phyloP scores from a whole-genome alignment of 2,113 vertebrate species.

The Mola mola region DNA sequence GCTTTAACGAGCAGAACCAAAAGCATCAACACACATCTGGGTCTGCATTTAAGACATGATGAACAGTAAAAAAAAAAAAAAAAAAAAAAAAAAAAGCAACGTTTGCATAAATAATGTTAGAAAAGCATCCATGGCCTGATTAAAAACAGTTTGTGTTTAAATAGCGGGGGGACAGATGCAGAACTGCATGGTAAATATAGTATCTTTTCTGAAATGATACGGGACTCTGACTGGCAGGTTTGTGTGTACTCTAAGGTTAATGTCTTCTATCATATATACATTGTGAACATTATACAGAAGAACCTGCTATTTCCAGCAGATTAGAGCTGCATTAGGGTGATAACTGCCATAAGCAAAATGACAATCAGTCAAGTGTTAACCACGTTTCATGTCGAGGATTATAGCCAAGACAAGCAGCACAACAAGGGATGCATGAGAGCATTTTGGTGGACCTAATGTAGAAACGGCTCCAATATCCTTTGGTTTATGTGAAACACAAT shows the following conservation, averaged over 20 bases:
- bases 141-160: conserved; percentile 39
- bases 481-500: conserved; percentile 64
- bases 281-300: conserved; percentile 24
- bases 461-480: conserved; percentile 58
- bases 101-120: conserved; percentile 61
- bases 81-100: not conserved
- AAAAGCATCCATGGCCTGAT: conserved; percentile 50
- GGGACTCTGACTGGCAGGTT: not conserved
- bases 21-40: conserved; percentile 39
- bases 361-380: conserved; percentile 74
- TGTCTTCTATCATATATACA: conserved; percentile 35
- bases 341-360: conserved; percentile 48
- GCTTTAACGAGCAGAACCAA: conserved; percentile 40
- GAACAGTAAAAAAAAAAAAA: conserved; percentile 24
- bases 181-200: conserved; percentile 14
- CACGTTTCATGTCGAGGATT: conserved; percentile 61
- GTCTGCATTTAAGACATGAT: conserved; percentile 66
- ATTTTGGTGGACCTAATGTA: conserved; percentile 45
- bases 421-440: conserved; percentile 49
- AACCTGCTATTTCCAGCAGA: conserved; percentile 60
- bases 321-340: conserved; percentile 38
- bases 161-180: conserved; percentile 14
- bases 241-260: conserved; percentile 11
- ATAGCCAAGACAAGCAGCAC: conserved; percentile 74
- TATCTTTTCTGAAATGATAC: conserved; percentile 26